phyloP scores from a whole-genome alignment of 1,140 invertebrate species.

The Akabosia matsudoensis region DNA sequence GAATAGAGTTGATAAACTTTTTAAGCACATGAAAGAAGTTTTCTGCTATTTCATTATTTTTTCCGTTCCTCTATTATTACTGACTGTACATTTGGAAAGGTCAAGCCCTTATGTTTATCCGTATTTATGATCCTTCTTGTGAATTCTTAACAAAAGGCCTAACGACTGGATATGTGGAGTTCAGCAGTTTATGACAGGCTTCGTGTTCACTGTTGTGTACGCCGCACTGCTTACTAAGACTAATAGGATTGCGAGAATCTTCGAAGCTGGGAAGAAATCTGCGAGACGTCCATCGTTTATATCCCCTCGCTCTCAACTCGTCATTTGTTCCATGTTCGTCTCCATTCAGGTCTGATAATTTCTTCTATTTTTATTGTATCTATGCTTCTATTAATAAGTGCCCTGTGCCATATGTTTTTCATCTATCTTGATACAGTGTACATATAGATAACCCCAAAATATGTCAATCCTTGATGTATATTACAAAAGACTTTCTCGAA shows the following conservation, averaged over 20 bases:
- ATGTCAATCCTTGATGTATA: too few relatives aligned
- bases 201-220: conserved; percentile 89
- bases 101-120: too few relatives aligned
- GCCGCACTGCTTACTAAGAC: conserved; percentile 87
- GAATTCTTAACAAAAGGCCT: conserved; percentile 24
- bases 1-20: too few relatives aligned
- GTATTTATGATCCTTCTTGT: not conserved
- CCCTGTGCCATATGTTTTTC: too few relatives aligned
- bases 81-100: too few relatives aligned
- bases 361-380: not conserved
- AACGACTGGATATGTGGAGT: conserved; percentile 51
- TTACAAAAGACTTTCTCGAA: too few relatives aligned
- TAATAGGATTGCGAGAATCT: conserved; percentile 85
- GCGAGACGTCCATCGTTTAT: conserved; percentile 86
- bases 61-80: too few relatives aligned
- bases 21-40: too few relatives aligned
- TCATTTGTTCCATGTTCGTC: conserved; percentile 81
- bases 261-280: conserved; percentile 80
- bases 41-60: too few relatives aligned
- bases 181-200: conserved; percentile 62
- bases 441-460: too few relatives aligned
- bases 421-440: too few relatives aligned
- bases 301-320: conserved; percentile 85
- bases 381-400: too few relatives aligned
- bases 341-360: conserved; percentile 65